Percentiles rank a stretch among this genome's conserved stretches.
phyloP scores from a whole-genome alignment of 1,140 invertebrate genomes.

The Bombus huntii region DNA sequence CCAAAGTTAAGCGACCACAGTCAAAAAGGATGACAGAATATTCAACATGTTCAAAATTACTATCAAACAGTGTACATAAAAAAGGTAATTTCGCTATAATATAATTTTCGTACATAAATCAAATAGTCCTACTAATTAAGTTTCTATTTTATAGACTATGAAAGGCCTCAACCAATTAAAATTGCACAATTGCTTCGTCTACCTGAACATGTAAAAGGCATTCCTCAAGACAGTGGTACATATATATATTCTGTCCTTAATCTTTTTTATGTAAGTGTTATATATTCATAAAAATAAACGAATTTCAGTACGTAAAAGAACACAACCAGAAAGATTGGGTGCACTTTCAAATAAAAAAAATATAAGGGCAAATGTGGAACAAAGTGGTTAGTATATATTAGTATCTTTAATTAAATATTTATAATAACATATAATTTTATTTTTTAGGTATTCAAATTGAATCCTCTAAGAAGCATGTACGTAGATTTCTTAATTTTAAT shows the following conservation, averaged over 20 bases:
- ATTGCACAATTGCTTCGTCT: constrained; percentile 34
- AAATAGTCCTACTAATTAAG: not conserved
- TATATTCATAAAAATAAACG: not conserved
- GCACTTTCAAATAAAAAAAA: constrained; percentile 3
- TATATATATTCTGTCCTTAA: constrained; percentile 11
- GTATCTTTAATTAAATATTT: constrained; percentile 12
- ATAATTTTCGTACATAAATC: not conserved
- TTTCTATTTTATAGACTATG: constrained; percentile 6
- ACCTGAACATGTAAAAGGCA: not conserved
- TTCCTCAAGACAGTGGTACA: constrained; percentile 20
- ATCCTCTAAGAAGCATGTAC: constrained; percentile 11
- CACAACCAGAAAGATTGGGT: constrained; percentile 46
- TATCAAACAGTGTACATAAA: not conserved
- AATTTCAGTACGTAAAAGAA: constrained; percentile 47
- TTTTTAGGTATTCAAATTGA: not conserved
- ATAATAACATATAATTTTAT: constrained; percentile 14
- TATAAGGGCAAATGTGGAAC: not conserved
- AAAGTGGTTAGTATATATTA: constrained; percentile 46
- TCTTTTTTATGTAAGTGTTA: constrained; percentile 13
- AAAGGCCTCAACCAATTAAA: constrained; percentile 47
- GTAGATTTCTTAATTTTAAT: constrained; percentile 62
- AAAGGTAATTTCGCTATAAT: constrained; percentile 11
- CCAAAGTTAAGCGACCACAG: not conserved
- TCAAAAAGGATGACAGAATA: not conserved
- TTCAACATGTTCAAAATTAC: not conserved